These are phyloP conservation scores for Sebastes baramenuke DNA, from an alignment of 2,797 vertebrate genomes.

Conservation along the genomic window DNA sequence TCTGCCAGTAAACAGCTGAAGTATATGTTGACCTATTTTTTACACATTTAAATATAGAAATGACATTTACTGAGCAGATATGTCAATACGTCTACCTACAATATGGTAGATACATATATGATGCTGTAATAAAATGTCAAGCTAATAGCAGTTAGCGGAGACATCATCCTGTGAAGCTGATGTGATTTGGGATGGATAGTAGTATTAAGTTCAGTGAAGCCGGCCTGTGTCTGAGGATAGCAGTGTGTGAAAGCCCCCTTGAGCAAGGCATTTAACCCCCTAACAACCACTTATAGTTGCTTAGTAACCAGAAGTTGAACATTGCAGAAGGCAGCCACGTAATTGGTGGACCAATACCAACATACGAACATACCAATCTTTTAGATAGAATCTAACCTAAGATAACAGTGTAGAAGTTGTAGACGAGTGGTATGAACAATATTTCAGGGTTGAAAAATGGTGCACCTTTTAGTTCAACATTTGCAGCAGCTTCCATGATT, in stretches of 20 bases:
- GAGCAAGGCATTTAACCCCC: background rate
- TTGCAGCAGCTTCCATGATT: background rate
- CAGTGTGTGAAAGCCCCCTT: background rate
- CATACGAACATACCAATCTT: too few relatives aligned
- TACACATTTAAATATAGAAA: slow-evolving; percentile 1
- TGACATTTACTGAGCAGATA: background rate
- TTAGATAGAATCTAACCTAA: background rate
- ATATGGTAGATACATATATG: background rate
- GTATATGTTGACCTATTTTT: background rate
- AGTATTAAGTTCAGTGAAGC: background rate
- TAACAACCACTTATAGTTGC: background rate
- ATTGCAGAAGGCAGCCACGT: too few relatives aligned
- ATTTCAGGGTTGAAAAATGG: background rate
- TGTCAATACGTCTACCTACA: background rate
- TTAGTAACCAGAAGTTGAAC: background rate
- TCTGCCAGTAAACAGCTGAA: background rate
- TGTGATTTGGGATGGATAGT: background rate
- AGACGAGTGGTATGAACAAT: background rate
- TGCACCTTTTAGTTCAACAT: background rate
- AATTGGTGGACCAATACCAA: background rate
- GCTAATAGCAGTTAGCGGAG: background rate
- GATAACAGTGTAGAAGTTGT: background rate
- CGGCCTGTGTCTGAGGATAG: background rate
- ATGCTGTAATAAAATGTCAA: background rate
- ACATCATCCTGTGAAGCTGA: too few relatives aligned